Base-by-base conservation (phyloP, 2,888 invertebrate species). In the Malthinus seriepunctatus region DNA sequence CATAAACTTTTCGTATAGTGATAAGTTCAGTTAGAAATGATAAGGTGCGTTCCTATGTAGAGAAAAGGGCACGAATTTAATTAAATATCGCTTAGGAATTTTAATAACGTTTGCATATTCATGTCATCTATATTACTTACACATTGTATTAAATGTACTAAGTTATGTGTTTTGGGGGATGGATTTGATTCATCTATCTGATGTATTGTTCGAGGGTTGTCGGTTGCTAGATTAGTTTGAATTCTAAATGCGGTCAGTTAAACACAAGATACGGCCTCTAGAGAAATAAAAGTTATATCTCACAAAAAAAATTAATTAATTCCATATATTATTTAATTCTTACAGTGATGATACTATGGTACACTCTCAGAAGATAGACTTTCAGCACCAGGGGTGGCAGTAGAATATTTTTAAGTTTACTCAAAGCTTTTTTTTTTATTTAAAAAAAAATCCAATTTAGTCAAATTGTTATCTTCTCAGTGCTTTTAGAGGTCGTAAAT, bases 21-120 rank as follows among this genome's bases (percentile, higher is more conserved):
- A 23, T 42, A 32, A 44, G 53, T 38, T 53, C 37, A 32, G 47
- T 53, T 45, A 23, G 47, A 39, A 47, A 32, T 39, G 54, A 54
- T 54, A 54, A 54, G 46, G 54, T 46, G 38, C 46, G 46, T 44
- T 48, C 8, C 15, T 32, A 47, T 39, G 54, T 48, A 23, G 38
- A 46, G 38, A 54, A 23, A 23, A 46, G 38, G 38, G 47, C 54
- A 54, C 53, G 37, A 52, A 52, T 56, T 56, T 61, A 66, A 67
- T 67, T 60, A 63, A 59, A 57, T 65, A 67, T 63, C 60, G 51
- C 56, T 58, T 50, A 57, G 64, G 64, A 64, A 67, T 67, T 67
- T 64, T 64, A 66, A 66, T 67, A 65, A 60, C 66, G 60, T 63
- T 62, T 66, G 60, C 63, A 66, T 67, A 68, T 68, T 67, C 62